Conservation (phyloP, 2,113 vertebrate species). For the Oxyura jamaicensis region DNA sequence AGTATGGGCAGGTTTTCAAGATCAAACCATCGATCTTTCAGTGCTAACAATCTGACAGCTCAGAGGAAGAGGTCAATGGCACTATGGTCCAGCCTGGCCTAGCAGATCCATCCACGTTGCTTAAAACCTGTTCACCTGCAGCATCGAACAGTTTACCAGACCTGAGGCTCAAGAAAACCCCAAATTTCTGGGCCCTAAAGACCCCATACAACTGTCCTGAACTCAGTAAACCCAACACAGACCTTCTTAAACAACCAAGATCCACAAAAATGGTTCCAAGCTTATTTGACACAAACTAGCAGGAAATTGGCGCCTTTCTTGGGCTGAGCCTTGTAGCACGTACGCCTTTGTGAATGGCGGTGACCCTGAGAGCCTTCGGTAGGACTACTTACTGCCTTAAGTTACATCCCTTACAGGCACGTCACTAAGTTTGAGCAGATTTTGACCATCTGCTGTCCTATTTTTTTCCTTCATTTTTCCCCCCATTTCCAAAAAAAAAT, state of each 20-base stretch:
- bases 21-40: not conserved
- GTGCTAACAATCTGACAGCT: not conserved
- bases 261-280: not conserved
- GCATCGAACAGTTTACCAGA: not conserved
- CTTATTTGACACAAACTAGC: not conserved
- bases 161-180: not conserved
- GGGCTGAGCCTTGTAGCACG: not conserved
- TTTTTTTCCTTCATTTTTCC: not conserved
- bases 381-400: too few species aligned
- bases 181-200: not conserved
- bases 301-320: not conserved
- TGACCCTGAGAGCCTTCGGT: not conserved
- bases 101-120: not conserved
- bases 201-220: not conserved
- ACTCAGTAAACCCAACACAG: not conserved
- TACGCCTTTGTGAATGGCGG: not conserved
- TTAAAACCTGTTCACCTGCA: not conserved
- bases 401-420: not conserved
- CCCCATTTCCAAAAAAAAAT: not conserved
- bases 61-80: not conserved
- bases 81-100: not conserved
- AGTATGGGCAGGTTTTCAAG: not conserved
- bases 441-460: not conserved
- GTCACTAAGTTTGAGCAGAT: not conserved
- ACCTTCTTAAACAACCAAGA: not conserved